Percentiles rank a stretch among this genome's conserved stretches.
Conservation (phyloP, 2,797 vertebrate species). For the Mionectes olivaceus region DNA sequence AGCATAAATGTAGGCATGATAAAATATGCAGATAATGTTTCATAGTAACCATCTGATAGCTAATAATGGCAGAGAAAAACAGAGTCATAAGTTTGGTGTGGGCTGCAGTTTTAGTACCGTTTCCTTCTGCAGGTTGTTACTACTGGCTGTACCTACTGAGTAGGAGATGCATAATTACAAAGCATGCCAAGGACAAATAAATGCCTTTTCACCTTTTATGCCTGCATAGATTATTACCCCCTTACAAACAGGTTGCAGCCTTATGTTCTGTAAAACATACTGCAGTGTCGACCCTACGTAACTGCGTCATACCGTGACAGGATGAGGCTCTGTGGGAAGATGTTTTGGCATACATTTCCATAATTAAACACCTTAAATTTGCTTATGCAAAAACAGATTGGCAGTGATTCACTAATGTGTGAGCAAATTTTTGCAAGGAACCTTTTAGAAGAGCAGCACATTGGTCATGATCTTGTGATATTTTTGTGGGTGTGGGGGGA, state of each 20-base stretch:
- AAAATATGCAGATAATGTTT: constrained; percentile 45
- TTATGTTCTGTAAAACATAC: not conserved
- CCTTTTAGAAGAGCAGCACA: not conserved
- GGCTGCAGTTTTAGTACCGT: not conserved
- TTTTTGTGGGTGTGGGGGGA: not conserved
- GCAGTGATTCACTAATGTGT: not conserved
- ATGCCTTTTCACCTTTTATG: not conserved
- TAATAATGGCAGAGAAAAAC: constrained; percentile 16
- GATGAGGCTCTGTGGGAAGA: not conserved
- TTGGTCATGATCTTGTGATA: not conserved
- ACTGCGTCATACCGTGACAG: not conserved
- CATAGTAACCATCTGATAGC: constrained; percentile 42
- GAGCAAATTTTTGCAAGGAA: not conserved
- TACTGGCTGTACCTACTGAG: not conserved
- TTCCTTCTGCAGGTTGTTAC: constrained; percentile 11
- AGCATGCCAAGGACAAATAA: not conserved
- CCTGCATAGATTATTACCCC: not conserved
- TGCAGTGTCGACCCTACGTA: fast-evolving
- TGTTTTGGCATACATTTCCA: not conserved
- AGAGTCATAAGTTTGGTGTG: not conserved
- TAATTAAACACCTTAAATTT: not conserved
- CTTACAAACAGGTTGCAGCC: not conserved
- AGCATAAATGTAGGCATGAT: constrained; percentile 16
- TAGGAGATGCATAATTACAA: not conserved
- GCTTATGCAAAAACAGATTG: not conserved